Evolutionary conservation across 2,888 invertebrate genomes (phyloP).

Genomic region (Hypena proboscidalis): DNA sequence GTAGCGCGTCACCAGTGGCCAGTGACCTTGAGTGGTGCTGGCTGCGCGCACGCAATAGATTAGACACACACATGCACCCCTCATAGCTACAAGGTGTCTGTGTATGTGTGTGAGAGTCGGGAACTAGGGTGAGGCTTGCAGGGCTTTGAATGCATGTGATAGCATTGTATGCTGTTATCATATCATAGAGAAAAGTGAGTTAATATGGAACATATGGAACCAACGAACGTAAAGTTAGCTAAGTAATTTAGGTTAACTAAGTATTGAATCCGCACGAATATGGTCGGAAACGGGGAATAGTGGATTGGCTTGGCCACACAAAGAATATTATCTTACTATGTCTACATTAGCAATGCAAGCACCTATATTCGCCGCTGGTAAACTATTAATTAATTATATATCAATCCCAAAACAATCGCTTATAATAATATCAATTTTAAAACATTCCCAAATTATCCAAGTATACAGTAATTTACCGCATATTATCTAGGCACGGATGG

Average conservation of each 20-base stretch:
- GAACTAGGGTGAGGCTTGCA: conserved; percentile 44
- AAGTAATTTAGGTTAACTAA: too few relatives aligned
- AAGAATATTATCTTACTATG: too few relatives aligned
- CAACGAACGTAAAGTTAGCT: too few relatives aligned
- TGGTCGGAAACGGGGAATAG: too few relatives aligned
- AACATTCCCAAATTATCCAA: conserved; percentile 27
- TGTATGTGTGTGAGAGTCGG: conserved; percentile 41
- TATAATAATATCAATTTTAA: conserved; percentile 11
- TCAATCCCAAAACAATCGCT: conserved; percentile 7
- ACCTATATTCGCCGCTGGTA: too few relatives aligned
- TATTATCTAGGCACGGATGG: conserved; percentile 44
- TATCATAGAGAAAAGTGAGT: background rate
- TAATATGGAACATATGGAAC: background rate
- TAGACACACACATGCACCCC: conserved; percentile 51
- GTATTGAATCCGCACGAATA: too few relatives aligned
- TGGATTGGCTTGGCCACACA: too few relatives aligned
- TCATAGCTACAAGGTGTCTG: conserved; percentile 32
- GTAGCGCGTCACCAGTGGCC: conserved; percentile 67
- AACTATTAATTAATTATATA: conserved; percentile 7
- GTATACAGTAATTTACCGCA: conserved; percentile 39
- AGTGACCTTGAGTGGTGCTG: conserved; percentile 75
- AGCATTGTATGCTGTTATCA: background rate
- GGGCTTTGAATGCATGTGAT: conserved; percentile 4
- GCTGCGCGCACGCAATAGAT: conserved; percentile 73
- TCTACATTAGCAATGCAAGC: too few relatives aligned